phyloP scores from a whole-genome alignment of 2,888 invertebrate genomes.

The Prosopocoilus inquinatus region DNA sequence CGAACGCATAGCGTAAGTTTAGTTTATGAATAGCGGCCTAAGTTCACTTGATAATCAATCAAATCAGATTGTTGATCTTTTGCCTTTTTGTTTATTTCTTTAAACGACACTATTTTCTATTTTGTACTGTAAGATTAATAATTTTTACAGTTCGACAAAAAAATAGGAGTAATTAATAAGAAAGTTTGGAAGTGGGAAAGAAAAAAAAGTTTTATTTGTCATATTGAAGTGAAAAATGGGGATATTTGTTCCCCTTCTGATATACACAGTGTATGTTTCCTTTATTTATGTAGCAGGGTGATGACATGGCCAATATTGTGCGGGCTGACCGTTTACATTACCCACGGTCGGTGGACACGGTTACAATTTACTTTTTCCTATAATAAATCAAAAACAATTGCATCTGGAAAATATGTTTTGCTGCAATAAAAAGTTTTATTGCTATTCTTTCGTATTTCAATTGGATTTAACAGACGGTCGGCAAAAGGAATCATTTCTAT shows the following conservation, averaged over 20 bases:
- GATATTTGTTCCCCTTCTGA: conserved; percentile 33
- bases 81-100: too few species aligned
- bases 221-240: conserved; percentile 37
- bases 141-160: too few species aligned
- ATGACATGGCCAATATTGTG: conserved; percentile 46
- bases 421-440: conserved; percentile 21
- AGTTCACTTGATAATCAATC: too few species aligned
- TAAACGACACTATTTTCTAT: too few species aligned
- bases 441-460: conserved; percentile 17
- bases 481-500: background rate
- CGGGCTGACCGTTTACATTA: conserved; percentile 39
- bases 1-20: too few species aligned
- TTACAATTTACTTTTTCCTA: conserved; percentile 29
- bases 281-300: conserved; percentile 42
- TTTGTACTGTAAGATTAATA: too few species aligned
- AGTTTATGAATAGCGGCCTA: too few species aligned
- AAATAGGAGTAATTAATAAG: too few species aligned
- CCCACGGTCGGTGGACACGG: conserved; percentile 35
- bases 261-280: conserved; percentile 28
- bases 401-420: conserved; percentile 30
- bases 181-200: too few species aligned
- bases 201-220: conserved; percentile 29
- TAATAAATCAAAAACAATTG: conserved; percentile 36
- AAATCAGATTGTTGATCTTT: too few species aligned
- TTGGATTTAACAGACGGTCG: background rate